A percentile compares a stretch with the other conserved stretches of the same genome.
phyloP scores from a whole-genome alignment of 2,888 invertebrate genomes.

The Hypomecis atomaria region DNA sequence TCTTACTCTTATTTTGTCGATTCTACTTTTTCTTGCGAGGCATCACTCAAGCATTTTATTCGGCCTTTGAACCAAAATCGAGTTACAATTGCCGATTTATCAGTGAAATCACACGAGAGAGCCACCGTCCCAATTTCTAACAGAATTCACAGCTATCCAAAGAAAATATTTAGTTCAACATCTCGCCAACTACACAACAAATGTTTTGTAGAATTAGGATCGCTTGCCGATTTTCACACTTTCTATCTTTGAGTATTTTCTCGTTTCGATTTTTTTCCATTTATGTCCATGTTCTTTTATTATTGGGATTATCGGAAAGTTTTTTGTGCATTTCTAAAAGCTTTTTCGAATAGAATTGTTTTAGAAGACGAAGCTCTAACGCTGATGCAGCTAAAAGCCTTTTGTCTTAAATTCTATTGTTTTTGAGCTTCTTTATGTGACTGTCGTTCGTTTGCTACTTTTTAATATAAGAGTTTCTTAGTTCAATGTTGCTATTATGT shows the following conservation, averaged over 20 bases:
- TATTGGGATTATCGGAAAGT: conserved; percentile 17
- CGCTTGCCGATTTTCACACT: conserved; percentile 30
- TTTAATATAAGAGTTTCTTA: too few relatives aligned
- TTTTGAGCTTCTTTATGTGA: too few relatives aligned
- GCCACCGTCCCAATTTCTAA: neutral
- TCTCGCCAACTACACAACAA: neutral
- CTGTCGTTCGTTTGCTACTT: too few relatives aligned
- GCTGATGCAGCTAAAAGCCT: conserved; percentile 28
- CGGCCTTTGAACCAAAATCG: conserved; percentile 32
- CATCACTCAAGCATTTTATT: conserved; percentile 20
- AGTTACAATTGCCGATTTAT: conserved; percentile 14
- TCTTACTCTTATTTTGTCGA: neutral
- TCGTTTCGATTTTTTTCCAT: conserved; percentile 30
- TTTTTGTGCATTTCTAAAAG: conserved; percentile 22
- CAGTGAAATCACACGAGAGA: neutral
- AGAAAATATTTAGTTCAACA: neutral
- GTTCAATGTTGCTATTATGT: too few relatives aligned
- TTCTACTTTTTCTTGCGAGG: conserved; percentile 11
- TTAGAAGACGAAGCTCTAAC: conserved; percentile 6
- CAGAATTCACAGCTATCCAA: neutral
- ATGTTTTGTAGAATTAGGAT: conserved; percentile 21
- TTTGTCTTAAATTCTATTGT: neutral
- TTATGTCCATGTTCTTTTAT: conserved; percentile 23
- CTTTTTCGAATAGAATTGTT: conserved; percentile 19
- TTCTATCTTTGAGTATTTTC: conserved; percentile 19